Evolutionary conservation across 1,140 invertebrate genomes (phyloP), one percentile per base, ranked within the genome.

Genomic region (Drosophila kepulauana): DNA sequence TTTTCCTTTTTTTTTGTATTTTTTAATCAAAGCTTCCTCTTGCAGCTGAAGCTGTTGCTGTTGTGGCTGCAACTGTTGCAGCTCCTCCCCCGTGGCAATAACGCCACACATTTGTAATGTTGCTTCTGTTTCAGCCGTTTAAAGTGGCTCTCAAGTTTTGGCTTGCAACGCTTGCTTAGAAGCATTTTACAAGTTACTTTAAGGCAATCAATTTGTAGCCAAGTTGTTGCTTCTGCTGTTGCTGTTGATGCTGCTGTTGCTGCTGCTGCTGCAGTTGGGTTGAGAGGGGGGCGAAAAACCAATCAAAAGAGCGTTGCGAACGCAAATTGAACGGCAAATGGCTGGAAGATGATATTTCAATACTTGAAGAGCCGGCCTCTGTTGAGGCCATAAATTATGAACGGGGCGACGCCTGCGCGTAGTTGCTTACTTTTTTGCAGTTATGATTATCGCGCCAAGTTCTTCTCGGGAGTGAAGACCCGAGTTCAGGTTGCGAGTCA

Each of bases 51-150:
- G 66, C 70, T 54, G 49, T 25, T 35, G 58, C 51, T 70, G 45
- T 57, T 38, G 43, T 33, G 30, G 63, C 72, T 82, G 66, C 58
- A 52, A 49, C 51, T 56, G 62, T 49, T 78, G 61, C 79, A 76
- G 70, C 85, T 85, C 85, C 85, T 90, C 86, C 85, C 81, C 86
- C 85, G 75, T 81, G 86, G 85, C 85, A 89, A 89, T 89, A 89
- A 89, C 85, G 85, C 85, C 85, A 90, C 85, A 89, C 85, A 89
- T 89, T 89, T 89, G 85, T 89, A 89, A 89, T 89, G 81, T 89
- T 89, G 85, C 85, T 89, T 89, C 85, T 89, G 85, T 89, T 89
- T 61, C 61, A 61, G 75, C 64, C 64, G 76, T 75, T 80, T 68
- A 82, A 80, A 70, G 69, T 80, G 73, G 65, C 74, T 63, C 61